phyloP scores from a whole-genome alignment of 2,797 vertebrate genomes.

The Parauchenoglanis punctatus region DNA sequence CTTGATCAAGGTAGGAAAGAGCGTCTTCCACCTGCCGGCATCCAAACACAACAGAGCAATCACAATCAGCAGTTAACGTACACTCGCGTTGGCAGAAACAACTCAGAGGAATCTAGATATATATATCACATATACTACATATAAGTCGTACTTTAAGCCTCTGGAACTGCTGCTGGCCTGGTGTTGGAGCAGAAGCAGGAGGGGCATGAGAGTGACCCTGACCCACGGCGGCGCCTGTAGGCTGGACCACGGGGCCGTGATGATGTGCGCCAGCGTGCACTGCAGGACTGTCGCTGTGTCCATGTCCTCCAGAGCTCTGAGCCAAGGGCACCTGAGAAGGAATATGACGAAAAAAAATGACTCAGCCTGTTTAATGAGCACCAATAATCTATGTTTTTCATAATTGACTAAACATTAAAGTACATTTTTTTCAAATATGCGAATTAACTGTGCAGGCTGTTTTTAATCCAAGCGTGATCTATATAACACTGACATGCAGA shows the following conservation, averaged over 20 bases:
- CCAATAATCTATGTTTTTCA: neutral
- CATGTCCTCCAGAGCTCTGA: slow-evolving; percentile 89
- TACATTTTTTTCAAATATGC: neutral
- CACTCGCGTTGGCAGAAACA: neutral
- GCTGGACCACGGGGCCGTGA: slow-evolving; percentile 82
- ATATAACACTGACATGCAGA: neutral
- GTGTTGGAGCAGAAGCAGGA: slow-evolving; percentile 84
- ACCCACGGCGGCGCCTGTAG: slow-evolving; percentile 84
- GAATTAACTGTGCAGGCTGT: neutral
- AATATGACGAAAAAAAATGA: neutral
- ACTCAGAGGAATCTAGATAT: neutral
- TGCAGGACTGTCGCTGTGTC: slow-evolving; percentile 81
- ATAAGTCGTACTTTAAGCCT: slow-evolving; percentile 85
- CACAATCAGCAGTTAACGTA: neutral
- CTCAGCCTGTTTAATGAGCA: neutral
- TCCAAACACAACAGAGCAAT: slow-evolving; percentile 19
- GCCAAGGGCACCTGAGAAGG: slow-evolving; percentile 86
- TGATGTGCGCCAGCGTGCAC: slow-evolving; percentile 87
- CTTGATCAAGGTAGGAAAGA: slow-evolving; percentile 96
- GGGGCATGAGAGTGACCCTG: slow-evolving; percentile 86
- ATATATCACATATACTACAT: neutral
- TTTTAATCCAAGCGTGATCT: no score
- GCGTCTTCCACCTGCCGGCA: slow-evolving; percentile 92
- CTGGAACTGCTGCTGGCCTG: slow-evolving; percentile 98
- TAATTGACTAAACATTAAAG: neutral